A percentile compares a stretch with the other conserved stretches of the same genome.
These are phyloP conservation scores for Drosophila nr. medialis DNA, from an alignment of 2,888 invertebrate species.

Conservation along the genomic window DNA sequence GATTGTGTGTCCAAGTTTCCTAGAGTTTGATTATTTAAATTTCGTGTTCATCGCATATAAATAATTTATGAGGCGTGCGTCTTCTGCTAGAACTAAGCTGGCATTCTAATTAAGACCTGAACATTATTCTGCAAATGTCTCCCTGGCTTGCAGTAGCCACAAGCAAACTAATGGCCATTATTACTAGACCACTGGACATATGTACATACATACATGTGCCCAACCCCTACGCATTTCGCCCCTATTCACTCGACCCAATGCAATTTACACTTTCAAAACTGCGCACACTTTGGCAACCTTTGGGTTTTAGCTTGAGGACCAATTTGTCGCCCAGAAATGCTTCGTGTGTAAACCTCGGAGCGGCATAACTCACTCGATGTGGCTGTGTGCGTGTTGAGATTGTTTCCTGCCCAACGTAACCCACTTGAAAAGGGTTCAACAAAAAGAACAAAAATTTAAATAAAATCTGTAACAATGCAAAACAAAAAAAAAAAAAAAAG, in stretches of 20 bases:
- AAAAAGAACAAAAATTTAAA: conserved; percentile 52
- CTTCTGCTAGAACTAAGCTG: conserved; percentile 26
- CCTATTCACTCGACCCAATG: conserved; percentile 41
- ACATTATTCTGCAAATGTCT: conserved; percentile 68
- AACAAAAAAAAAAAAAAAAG: conserved; percentile 12
- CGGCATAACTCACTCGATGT: conserved; percentile 62
- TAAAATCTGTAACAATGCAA: conserved; percentile 57
- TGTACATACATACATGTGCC: neutral
- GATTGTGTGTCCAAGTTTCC: conserved; percentile 16
- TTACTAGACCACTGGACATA: conserved; percentile 36
- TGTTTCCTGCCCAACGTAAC: conserved; percentile 23
- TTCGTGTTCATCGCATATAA: conserved; percentile 73
- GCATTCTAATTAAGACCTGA: conserved; percentile 71
- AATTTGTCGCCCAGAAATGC: conserved; percentile 68
- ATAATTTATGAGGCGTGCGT: conserved; percentile 72
- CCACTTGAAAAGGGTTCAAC: conserved; percentile 38
- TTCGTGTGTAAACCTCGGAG: conserved; percentile 48
- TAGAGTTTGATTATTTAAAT: conserved; percentile 81
- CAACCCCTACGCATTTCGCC: neutral
- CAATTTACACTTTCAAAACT: conserved; percentile 58
- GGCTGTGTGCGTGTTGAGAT: conserved; percentile 51
- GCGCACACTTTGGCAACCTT: conserved; percentile 47
- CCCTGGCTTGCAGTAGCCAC: conserved; percentile 51
- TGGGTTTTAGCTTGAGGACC: conserved; percentile 54
- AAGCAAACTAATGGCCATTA: conserved; percentile 68